Evolutionary conservation across 1,140 invertebrate species (phyloP), one percentile per base, ranked within the genome.

Genomic region (Bombus affinis): DNA sequence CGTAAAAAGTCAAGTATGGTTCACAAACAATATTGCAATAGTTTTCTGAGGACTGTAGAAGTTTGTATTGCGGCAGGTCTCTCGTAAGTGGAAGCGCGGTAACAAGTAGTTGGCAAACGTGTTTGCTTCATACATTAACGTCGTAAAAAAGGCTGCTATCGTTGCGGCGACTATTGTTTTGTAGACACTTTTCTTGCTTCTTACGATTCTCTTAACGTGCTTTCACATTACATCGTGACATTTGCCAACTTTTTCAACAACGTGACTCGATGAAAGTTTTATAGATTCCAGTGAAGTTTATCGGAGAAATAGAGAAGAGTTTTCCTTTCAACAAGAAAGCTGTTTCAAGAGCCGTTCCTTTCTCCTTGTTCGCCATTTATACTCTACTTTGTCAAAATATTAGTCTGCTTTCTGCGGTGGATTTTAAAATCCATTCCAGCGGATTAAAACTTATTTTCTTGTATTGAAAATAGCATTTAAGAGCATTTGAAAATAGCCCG

Each of bases 221-320:
- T 53, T 37, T 53, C 62, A 39, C 62, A 37, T 83, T 79, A 78
- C 75, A 71, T 71, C 44, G 39, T 32, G 47, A 59, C 13, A 39
- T 39, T 68, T 13, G 62, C 73, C 44, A 70, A 68, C 47, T 77
- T 77, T 57, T 35, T 66, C 6, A 79, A 71, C 82, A 22, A n/a
- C 53, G 44, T 15, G 28, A 18, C 42, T 35, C 75, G 35, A 78
- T 78, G 73, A 70, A 83, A 70, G 18, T 83, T 83, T 83, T 83
- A 83, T 78, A n/a, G 47, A 44, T 71, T 39, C 75, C 22, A 25
- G n/a, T n/a, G 2, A 32, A 59, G 62, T 59, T 79, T 78, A 84
- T 79, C 37, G 47, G 39, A 53, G 8, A 57, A 39, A 57, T 42
- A 47, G 72, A 37, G 37, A 39, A 53, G 10, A 28, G 39, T 44